These are phyloP conservation scores for Bedellia somnulentella DNA, from an alignment of 2,888 invertebrate species.

Conservation along the genomic window DNA sequence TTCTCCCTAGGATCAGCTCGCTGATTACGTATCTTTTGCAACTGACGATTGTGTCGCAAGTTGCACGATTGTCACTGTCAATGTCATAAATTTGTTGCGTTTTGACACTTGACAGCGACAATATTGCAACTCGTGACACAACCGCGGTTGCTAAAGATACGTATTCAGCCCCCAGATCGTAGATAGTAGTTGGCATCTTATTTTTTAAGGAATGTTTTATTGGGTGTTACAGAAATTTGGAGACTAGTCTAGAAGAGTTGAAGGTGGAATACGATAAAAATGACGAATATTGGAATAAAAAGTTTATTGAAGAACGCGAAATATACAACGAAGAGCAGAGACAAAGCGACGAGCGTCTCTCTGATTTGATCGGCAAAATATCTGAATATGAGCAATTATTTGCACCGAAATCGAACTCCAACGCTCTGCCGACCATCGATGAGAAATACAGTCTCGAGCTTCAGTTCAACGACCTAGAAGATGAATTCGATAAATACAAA, in stretches of 20 bases:
- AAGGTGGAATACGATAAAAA: constrained; percentile 79
- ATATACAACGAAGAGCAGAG: constrained; percentile 75
- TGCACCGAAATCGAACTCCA: constrained; percentile 34
- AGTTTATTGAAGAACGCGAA: constrained; percentile 76
- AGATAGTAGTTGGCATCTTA: no score
- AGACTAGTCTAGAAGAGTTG: constrained; percentile 73
- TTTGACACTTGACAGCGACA: no score
- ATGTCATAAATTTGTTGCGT: no score
- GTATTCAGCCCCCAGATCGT: no score
- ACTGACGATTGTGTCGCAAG: no score
- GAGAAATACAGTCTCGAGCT: constrained; percentile 70
- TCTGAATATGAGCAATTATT: constrained; percentile 81
- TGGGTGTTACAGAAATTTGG: constrained; percentile 70
- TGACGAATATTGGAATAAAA: constrained; percentile 84
- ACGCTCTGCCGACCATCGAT: constrained; percentile 72
- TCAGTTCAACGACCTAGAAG: constrained; percentile 70
- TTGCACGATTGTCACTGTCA: no score
- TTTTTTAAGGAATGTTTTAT: no score
- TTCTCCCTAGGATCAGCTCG: no score
- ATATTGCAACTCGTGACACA: no score
- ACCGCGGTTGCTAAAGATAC: no score
- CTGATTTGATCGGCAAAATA: constrained; percentile 72
- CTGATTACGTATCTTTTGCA: no score
- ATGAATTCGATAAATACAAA: constrained; percentile 66
- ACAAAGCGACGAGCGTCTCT: constrained; percentile 74